Conservation (phyloP, 2,888 invertebrate species). For the Trichacis sp. region DNA sequence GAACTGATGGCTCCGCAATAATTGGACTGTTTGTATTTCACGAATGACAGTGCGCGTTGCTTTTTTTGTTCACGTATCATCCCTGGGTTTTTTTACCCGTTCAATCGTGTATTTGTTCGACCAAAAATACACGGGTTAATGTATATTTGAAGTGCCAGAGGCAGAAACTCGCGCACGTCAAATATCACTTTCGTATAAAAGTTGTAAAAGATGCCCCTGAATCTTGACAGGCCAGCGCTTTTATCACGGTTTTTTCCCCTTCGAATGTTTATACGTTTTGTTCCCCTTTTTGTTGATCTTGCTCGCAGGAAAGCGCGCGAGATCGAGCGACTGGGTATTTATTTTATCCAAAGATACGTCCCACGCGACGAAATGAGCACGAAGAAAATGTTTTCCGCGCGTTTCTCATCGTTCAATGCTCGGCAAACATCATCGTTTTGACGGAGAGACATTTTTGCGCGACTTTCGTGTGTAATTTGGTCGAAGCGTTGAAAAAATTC, state of each 20-base stretch:
- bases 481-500: neutral
- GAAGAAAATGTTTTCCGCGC: slow-evolving; percentile 7
- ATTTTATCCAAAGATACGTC: slow-evolving; percentile 4
- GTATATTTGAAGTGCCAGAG: neutral
- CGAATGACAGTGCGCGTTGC: neutral
- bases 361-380: slow-evolving; percentile 8
- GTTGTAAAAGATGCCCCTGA: neutral
- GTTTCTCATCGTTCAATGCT: slow-evolving; percentile 4
- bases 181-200: slow-evolving; percentile 4
- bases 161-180: neutral
- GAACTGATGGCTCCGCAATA: neutral
- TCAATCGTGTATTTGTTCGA: neutral
- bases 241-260: neutral
- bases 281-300: slow-evolving; percentile 8
- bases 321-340: slow-evolving; percentile 1
- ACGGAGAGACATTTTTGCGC: neutral
- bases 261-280: slow-evolving; percentile 9
- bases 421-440: neutral
- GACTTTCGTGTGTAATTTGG: neutral
- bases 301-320: neutral
- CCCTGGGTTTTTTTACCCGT: neutral
- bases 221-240: neutral
- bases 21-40: neutral
- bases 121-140: slow-evolving; percentile 1
- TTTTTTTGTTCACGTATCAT: neutral